Base-by-base conservation (phyloP, 2,113 vertebrate species). In the Blennius ocellaris region DNA sequence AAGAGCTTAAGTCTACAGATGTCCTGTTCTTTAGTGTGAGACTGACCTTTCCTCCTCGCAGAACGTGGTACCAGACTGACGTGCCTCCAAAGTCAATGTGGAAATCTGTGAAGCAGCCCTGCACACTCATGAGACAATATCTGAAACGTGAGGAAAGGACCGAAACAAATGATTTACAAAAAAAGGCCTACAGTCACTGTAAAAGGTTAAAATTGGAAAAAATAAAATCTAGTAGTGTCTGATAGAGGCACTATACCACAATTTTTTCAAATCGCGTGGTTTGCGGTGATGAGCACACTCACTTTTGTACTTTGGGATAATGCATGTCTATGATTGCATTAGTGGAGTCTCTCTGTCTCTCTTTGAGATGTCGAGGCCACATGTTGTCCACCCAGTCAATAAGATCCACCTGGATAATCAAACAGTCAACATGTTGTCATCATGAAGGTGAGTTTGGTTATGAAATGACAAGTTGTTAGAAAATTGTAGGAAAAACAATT, bases 311-410 rank as follows among this genome's bases (percentile, higher is more conserved):
- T 94, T 99, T 99, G 37, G 98, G 98, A 84, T 99, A 99, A 83
- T 99, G 96, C 98, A 99, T 99, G 85, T 98, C 97, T 78, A 96
- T 94, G 76, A 99, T 99, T 50, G 96, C 96, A 15, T 99, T 99
- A 0, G 98, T 99, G 12, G 97, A 97, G 86, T 99, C 98, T 56
- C 96, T 97, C 80, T 99, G 97, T 76, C 95, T 95, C 85, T 99
- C 97, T 80, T 99, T 99, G 53, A 99, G 94, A 86, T 99, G 97
- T 1, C 98, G 95, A 6, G 98, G 98, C 98, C 98, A 99, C 96
- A 99, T 99, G 83, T 98, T 99, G 89, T 99, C 98, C 41, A 99
- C 98, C 98, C 98, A 99, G 88, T 99, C 98, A 77, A 99, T 97
- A 63, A 98, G 93, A 84, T 99, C 97, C 92, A 99, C 98, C 98